Evolutionary conservation across 2,797 vertebrate species (phyloP), one percentile per base, ranked within the genome.

Genomic region (Synanceia verrucosa): DNA sequence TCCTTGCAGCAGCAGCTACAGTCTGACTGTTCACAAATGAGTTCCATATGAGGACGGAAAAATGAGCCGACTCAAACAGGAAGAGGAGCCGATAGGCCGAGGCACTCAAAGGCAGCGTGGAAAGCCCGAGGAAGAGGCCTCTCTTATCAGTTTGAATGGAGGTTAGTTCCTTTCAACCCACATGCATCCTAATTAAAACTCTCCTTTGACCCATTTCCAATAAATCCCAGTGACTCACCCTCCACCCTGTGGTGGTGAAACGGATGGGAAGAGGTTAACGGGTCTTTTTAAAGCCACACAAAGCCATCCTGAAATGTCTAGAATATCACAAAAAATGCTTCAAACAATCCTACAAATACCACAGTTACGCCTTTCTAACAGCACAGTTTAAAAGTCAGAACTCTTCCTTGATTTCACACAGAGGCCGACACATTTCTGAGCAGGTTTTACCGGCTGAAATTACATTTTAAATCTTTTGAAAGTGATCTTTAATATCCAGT

Each of bases 31-130:
- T 62, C 16, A 74, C 73, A 86, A 91, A 92, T 89, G 53, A 86
- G 79, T 88, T 90, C 91, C 90, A 92, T 86, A 91, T 91, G 92
- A 90, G 52, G 72, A 61, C 21, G 37, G 73, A 73, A 72, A 82
- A 62, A 51, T 36, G 44, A 37, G 58, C 47, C 5, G 56, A 65
- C 52, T 79, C 36, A 57, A 78, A 84, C 76, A 73, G 83, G 84
- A 82, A 83, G 70, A 70, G 62, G 41, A 68, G 73, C 37, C 6
- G 65, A 76, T 76, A 66, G 67, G 64, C 64, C 74, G 5, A 21
- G 63, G 65, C 65, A 21, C 43, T 64, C 63, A 51, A 78, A 64
- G 24, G n/a, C 79, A 72, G 70, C 50, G 11, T 39, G 47, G 64
- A 78, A 64, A 74, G 69, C 73, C 58, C 0, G 52, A 73, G 77